Percentiles rank a stretch among this genome's conserved stretches.
Evolutionary conservation across 2,797 vertebrate species (phyloP).

Genomic region (Microctenopoma lineatum): DNA sequence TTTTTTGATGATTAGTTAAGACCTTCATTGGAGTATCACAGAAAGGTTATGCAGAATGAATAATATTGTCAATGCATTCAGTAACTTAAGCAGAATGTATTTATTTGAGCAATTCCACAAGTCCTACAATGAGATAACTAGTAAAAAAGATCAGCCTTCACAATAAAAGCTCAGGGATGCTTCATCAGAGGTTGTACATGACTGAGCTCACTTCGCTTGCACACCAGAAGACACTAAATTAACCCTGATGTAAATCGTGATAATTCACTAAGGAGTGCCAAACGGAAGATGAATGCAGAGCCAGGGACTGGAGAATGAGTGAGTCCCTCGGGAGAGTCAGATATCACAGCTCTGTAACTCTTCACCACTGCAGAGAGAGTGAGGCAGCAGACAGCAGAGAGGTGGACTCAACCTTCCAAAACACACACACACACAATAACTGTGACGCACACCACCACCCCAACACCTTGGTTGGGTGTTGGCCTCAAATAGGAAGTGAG

Average conservation of each 20-base stretch:
- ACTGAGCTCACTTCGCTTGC: slow-evolving; percentile 38
- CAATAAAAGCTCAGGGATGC: background rate
- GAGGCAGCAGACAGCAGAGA: slow-evolving; percentile 36
- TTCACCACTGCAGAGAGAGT: slow-evolving; percentile 61
- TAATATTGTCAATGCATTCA: background rate
- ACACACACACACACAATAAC: slow-evolving; percentile 14
- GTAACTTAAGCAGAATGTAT: background rate
- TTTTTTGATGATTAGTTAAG: background rate
- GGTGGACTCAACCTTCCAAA: slow-evolving; percentile 50
- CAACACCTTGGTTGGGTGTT: slow-evolving; percentile 62
- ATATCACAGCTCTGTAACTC: slow-evolving; percentile 71
- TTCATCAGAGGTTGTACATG: slow-evolving; percentile 15
- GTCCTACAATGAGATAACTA: background rate
- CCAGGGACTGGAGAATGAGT: slow-evolving; percentile 51
- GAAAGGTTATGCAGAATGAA: background rate
- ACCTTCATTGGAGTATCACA: slow-evolving; percentile 4
- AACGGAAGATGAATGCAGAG: slow-evolving; percentile 46
- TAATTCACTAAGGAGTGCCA: slow-evolving; percentile 48
- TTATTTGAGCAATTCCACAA: background rate
- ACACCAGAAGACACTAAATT: slow-evolving; percentile 36
- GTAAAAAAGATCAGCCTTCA: background rate
- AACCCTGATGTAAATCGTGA: slow-evolving; percentile 48
- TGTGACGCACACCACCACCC: slow-evolving; percentile 22
- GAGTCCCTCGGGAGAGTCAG: slow-evolving; percentile 59
- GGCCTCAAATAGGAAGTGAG: slow-evolving; percentile 53